Conservation (phyloP, 2,888 invertebrate genomes). For the Heptascelio sp. region DNA sequence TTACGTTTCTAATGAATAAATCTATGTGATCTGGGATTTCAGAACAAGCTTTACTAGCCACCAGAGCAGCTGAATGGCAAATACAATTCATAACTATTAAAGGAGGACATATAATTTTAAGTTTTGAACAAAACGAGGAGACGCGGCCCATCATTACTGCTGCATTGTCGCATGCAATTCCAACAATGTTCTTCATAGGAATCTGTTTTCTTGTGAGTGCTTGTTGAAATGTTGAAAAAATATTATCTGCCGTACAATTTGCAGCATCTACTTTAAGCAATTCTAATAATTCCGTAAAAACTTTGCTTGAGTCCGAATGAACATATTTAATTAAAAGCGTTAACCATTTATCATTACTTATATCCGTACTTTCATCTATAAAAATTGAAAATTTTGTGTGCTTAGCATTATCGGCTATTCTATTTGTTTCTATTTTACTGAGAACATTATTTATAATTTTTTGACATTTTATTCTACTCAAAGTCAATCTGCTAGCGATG, state of each 20-base stretch:
- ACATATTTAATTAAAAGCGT: slow-evolving; percentile 4
- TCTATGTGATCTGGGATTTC: neutral
- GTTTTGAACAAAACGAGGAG: slow-evolving; percentile 48
- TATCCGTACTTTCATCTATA: slow-evolving; percentile 18
- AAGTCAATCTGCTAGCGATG: neutral
- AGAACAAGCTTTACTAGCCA: slow-evolving; percentile 35
- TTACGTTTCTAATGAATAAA: neutral
- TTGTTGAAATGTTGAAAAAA: slow-evolving; percentile 30
- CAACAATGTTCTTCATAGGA: slow-evolving; percentile 29
- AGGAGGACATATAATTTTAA: neutral
- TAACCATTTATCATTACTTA: slow-evolving; percentile 7
- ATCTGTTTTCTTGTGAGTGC: neutral
- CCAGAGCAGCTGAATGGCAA: slow-evolving; percentile 52
- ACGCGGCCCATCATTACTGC: slow-evolving; percentile 22
- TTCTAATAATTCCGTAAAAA: slow-evolving; percentile 30
- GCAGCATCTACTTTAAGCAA: neutral
- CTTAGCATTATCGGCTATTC: neutral
- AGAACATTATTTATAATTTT: slow-evolving; percentile 17
- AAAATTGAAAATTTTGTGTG: slow-evolving; percentile 24
- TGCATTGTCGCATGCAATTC: slow-evolving; percentile 18
- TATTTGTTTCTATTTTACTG: neutral
- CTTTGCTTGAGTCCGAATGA: no score
- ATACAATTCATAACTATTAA: neutral
- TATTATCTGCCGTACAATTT: slow-evolving; percentile 18
- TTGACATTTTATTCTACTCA: slow-evolving; percentile 4